Conservation (phyloP, 2,888 invertebrate genomes). For the Epistrophe grossulariae region DNA sequence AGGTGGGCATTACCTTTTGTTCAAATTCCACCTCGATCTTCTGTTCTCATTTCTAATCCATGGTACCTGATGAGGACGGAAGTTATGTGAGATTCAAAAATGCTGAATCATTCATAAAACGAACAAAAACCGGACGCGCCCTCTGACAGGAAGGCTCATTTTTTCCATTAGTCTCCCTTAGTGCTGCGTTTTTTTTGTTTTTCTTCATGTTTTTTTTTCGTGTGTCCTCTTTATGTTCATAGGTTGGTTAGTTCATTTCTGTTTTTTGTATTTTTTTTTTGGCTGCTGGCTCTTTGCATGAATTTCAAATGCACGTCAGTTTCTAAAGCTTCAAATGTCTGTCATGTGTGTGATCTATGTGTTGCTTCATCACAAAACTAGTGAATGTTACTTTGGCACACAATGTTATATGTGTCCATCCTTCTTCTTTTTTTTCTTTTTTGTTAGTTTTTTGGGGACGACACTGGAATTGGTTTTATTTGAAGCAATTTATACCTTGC, state of each 20-base stretch:
- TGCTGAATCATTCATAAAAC: slow-evolving; percentile 42
- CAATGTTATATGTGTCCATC: slow-evolving; percentile 36
- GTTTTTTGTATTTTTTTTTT: slow-evolving; percentile 10
- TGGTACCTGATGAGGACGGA: slow-evolving; percentile 19
- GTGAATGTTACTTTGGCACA: slow-evolving; percentile 57
- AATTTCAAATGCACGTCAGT: slow-evolving; percentile 60
- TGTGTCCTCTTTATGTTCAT: slow-evolving; percentile 40
- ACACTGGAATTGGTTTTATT: slow-evolving; percentile 31
- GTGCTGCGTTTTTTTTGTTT: background rate
- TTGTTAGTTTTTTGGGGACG: slow-evolving; percentile 21
- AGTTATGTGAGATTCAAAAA: slow-evolving; percentile 39
- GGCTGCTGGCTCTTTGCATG: slow-evolving; percentile 40
- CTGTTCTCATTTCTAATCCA: slow-evolving; percentile 35
- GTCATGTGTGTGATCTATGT: slow-evolving; percentile 52
- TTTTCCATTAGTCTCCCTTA: slow-evolving; percentile 41
- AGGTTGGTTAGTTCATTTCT: slow-evolving; percentile 3
- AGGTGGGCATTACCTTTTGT: background rate
- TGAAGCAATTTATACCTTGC: slow-evolving; percentile 60
- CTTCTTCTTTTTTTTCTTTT: slow-evolving; percentile 14
- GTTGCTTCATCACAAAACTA: slow-evolving; percentile 26
- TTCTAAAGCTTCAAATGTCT: slow-evolving; percentile 46
- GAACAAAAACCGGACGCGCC: slow-evolving; percentile 48
- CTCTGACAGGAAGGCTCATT: slow-evolving; percentile 44
- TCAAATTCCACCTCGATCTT: background rate
- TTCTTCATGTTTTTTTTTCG: background rate